Evolutionary conservation across 2,888 invertebrate species (phyloP).

Genomic region (Nephrotoma appendiculata): DNA sequence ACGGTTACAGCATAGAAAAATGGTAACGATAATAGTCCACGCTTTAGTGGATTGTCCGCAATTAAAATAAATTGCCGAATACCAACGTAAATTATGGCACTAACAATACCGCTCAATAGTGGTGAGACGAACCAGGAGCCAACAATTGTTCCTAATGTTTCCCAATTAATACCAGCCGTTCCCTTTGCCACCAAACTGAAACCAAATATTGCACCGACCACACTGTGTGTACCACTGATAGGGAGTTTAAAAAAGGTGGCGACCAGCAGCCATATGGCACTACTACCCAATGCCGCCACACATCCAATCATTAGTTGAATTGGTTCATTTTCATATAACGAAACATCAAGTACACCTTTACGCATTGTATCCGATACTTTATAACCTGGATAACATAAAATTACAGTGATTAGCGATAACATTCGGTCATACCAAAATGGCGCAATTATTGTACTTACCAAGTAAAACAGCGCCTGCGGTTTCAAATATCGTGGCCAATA

Average conservation of each 20-base stretch:
- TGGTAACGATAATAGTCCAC: constrained; percentile 75
- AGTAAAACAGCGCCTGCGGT: constrained; percentile 89
- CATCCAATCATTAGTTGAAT: constrained; percentile 85
- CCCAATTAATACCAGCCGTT: constrained; percentile 68
- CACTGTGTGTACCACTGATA: constrained; percentile 98
- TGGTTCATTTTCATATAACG: constrained; percentile 67
- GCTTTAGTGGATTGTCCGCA: constrained; percentile 59
- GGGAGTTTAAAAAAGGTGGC: constrained; percentile 93
- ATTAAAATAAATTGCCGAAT: constrained; percentile 69
- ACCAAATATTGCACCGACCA: constrained; percentile 95
- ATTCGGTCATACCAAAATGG: not conserved
- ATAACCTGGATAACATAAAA: constrained; percentile 46
- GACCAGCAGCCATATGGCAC: constrained; percentile 86
- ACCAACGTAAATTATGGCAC: constrained; percentile 62
- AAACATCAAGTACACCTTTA: constrained; percentile 87
- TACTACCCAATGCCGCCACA: constrained; percentile 76
- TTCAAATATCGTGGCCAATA: constrained; percentile 94
- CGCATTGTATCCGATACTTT: constrained; percentile 97
- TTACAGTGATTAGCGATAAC: constrained; percentile 5
- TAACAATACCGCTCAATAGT: constrained; percentile 77
- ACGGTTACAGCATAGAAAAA: constrained; percentile 87
- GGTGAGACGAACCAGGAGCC: constrained; percentile 97
- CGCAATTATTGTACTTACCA: constrained; percentile 42
- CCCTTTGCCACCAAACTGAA: constrained; percentile 90
- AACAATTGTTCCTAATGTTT: constrained; percentile 54